A percentile compares a stretch with the other conserved stretches of the same genome.
These are phyloP conservation scores for Astreopora myriophthalma DNA, from an alignment of 64 coral and sea anemone genomes.

Conservation along the genomic window DNA sequence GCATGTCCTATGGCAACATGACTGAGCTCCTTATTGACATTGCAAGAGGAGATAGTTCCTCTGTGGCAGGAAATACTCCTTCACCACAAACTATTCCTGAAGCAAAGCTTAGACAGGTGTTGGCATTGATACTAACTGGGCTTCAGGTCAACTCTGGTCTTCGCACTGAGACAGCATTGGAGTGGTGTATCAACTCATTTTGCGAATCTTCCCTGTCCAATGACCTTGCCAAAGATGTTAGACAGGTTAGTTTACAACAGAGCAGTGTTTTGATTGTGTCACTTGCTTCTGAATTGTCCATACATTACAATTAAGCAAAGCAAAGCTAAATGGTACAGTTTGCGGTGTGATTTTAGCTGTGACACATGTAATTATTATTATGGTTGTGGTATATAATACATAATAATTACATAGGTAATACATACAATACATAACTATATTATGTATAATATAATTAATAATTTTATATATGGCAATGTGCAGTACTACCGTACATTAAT, in stretches of 20 bases:
- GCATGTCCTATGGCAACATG: background rate
- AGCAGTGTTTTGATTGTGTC: background rate
- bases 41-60: background rate
- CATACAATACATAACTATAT: too few species aligned
- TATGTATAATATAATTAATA: too few species aligned
- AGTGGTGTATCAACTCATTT: conserved; percentile 26
- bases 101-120: background rate
- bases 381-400: too few species aligned
- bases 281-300: too few species aligned
- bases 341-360: too few species aligned
- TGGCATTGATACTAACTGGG: conserved; percentile 3
- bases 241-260: background rate
- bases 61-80: conserved; percentile 2
- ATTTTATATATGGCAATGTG: too few species aligned
- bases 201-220: background rate
- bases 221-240: background rate
- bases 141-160: background rate
- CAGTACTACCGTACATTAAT: too few species aligned
- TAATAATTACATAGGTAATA: too few species aligned
- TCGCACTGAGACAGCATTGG: background rate
- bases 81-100: background rate
- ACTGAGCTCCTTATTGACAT: background rate
- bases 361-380: too few species aligned
- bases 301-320: too few species aligned
- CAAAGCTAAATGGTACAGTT: too few species aligned